phyloP scores from a whole-genome alignment of 2,797 vertebrate species.

The Sebastes umbrosus region DNA sequence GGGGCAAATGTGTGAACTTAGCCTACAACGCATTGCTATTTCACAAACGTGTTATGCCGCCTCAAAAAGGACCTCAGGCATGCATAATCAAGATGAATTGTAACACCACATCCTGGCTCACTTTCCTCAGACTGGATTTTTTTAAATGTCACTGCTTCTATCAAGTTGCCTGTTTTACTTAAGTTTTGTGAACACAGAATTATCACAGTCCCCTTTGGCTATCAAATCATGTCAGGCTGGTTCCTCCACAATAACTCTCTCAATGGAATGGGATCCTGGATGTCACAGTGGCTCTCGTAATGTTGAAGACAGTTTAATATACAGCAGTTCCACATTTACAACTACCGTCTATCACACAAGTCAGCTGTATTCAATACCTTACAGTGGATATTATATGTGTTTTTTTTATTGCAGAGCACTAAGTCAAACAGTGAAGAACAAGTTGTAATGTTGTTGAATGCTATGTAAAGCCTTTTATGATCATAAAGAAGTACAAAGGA shows the following conservation, averaged over 20 bases:
- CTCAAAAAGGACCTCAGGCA: background rate
- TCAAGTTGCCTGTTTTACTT: background rate
- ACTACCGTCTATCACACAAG: conserved; percentile 1
- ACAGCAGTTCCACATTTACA: conserved; percentile 10
- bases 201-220: background rate
- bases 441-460: background rate
- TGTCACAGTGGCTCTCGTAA: background rate
- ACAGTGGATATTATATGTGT: background rate
- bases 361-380: background rate
- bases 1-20: background rate
- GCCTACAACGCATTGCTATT: background rate
- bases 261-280: background rate
- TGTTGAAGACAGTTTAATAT: conserved; percentile 16
- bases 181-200: background rate
- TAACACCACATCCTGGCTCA: background rate
- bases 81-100: background rate
- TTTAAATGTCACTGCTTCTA: background rate
- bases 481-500: background rate
- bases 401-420: background rate
- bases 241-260: background rate
- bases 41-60: background rate
- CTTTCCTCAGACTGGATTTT: background rate
- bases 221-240: background rate
- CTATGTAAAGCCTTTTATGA: background rate
- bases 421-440: background rate